Base-by-base conservation (phyloP, 2,888 invertebrate species). In the Automeris io region DNA sequence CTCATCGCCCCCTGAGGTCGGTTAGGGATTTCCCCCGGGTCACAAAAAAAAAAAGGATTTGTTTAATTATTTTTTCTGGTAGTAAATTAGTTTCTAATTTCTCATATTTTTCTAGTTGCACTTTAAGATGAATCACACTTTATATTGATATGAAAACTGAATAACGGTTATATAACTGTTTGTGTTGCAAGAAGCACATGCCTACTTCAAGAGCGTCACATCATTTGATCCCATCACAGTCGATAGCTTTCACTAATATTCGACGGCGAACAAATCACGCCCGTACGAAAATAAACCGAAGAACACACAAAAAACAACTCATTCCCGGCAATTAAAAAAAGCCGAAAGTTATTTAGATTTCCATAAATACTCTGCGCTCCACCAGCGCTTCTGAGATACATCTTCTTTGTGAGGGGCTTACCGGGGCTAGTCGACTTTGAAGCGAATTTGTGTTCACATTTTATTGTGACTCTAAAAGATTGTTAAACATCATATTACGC, bases 241-340 rank as follows among this genome's bases (percentile, higher is more conserved):
- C 60, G 52, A 57, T 63, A 44, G 42, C 42, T 39, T n/a, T n/a
- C 29, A 29, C 40, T 50, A 62, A 72, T 68, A 73, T 76, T 74
- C 68, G 76, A 68, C 65, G 64, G 56, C 66, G 66, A 70, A 81
- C 82, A 81, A 83, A 83, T 83, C 80, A 80, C 74, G 65, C 68
- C 58, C 51, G 51, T 62, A 72, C 75, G 55, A 70, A 82, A 82
- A 85, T 86, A 85, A 82, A 81, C 76, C 29, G 71, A 62, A 78
- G 69, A 66, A 62, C 63, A 45, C 47, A 67, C 62, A 70, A 73
- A 81, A 83, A 81, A 72, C 61, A 76, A 65, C 67, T 64, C 71
- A 77, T 76, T 74, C 70, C 63, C 67, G 65, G 59, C 78, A 79
- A 82, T 83, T 79, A 81, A 82, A 86, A 77, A 81, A 82, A 74